Conservation (phyloP, 1,140 invertebrate genomes). For the Aphaenogaster floridana region DNA sequence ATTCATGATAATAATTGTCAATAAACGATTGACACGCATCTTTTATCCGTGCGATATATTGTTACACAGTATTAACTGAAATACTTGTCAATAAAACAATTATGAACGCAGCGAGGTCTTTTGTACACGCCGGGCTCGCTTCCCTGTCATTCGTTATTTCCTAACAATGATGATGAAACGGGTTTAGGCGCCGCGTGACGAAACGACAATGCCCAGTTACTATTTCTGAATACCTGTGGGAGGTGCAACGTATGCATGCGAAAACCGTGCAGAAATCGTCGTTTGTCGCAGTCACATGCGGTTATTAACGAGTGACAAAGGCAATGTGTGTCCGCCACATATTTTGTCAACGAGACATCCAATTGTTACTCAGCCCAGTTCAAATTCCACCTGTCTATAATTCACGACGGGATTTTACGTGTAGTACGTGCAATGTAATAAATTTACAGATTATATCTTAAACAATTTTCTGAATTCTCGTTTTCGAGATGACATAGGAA, state of each 20-base stretch:
- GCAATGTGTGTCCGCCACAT: conserved; percentile 2
- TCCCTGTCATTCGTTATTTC: conserved; percentile 42
- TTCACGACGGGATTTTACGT: not conserved
- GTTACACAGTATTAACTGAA: conserved; percentile 20
- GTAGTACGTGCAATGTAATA: not conserved
- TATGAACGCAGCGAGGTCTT: conserved; percentile 31
- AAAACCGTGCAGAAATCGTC: conserved; percentile 12
- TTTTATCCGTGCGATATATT: not conserved
- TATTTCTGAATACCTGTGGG: conserved; percentile 55
- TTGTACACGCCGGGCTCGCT: conserved; percentile 15
- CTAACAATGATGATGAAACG: conserved; percentile 58
- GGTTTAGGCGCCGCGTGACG: conserved; percentile 53
- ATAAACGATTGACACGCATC: not conserved
- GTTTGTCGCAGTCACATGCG: not conserved
- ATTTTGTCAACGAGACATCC: conserved; percentile 28
- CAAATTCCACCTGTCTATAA: not conserved
- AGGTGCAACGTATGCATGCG: conserved; percentile 14
- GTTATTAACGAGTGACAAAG: conserved; percentile 27
- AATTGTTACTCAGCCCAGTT: not conserved
- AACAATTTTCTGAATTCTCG: not conserved
- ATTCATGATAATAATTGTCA: not conserved
- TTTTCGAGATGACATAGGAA: not conserved
- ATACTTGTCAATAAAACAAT: conserved; percentile 38
- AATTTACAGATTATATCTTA: not conserved
- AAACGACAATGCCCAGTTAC: conserved; percentile 53